Percentiles rank a stretch among this genome's conserved stretches.
These are phyloP conservation scores for Gadus macrocephalus DNA, from an alignment of 2,113 vertebrate species.

Conservation along the genomic window DNA sequence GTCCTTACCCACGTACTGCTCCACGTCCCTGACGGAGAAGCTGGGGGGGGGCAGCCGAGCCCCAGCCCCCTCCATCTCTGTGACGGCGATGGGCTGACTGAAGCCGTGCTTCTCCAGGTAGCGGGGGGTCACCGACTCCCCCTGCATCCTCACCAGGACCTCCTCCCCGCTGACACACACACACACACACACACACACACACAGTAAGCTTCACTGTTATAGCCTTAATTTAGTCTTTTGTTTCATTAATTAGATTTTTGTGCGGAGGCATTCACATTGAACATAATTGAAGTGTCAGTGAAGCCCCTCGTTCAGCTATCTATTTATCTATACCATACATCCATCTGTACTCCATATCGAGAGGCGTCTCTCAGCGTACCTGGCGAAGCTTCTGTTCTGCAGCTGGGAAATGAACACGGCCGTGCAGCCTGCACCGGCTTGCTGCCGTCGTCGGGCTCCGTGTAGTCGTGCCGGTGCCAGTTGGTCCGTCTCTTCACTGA, in stretches of 20 bases:
- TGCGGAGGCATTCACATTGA: too few species aligned
- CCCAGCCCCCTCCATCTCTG: conserved; percentile 89
- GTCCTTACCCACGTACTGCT: conserved; percentile 92
- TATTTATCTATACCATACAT: too few species aligned
- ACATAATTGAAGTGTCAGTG: too few species aligned
- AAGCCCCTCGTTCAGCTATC: too few species aligned
- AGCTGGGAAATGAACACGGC: conserved; percentile 85
- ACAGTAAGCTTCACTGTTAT: not conserved
- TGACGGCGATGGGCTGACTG: conserved; percentile 84
- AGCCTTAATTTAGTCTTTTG: too few species aligned
- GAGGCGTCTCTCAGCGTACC: conserved; percentile 67
- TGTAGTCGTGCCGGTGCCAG: conserved; percentile 97
- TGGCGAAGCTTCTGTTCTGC: conserved; percentile 83
- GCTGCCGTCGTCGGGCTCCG: conserved; percentile 83
- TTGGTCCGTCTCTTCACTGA: conserved; percentile 95
- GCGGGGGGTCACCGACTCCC: conserved; percentile 86
- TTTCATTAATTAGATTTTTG: too few species aligned
- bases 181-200: not conserved
- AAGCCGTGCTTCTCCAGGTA: conserved; percentile 95
- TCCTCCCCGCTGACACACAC: conserved; percentile 82
- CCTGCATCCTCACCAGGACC: conserved; percentile 86
- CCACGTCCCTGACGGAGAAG: conserved; percentile 91
- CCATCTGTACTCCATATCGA: too few species aligned
- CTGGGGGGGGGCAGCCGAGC: conserved; percentile 84
- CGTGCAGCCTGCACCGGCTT: conserved; percentile 93